A percentile compares a stretch with the other conserved stretches of the same genome.
Evolutionary conservation across 2,888 invertebrate genomes (phyloP).

Genomic region (Heteropelma amictum): DNA sequence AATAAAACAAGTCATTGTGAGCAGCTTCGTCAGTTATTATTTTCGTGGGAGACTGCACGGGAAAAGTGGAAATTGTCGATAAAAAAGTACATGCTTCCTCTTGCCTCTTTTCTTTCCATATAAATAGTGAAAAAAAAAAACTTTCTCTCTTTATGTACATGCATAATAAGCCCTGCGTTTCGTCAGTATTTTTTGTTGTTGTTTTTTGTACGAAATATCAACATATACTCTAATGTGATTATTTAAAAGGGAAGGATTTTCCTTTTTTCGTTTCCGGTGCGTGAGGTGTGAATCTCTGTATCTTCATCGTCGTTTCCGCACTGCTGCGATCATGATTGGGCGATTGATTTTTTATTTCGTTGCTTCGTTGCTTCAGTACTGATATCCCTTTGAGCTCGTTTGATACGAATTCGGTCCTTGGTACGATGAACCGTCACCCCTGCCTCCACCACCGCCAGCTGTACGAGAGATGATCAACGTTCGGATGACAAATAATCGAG

Average conservation of each 20-base stretch:
- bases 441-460: conserved; percentile 53
- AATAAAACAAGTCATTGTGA: too few species aligned
- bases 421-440: conserved; percentile 61
- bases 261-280: conserved; percentile 47
- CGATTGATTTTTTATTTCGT: conserved; percentile 19
- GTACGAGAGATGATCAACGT: too few species aligned
- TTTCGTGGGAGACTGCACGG: too few species aligned
- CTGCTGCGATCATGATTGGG: too few species aligned
- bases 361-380: conserved; percentile 57
- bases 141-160: conserved; percentile 32
- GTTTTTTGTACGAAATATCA: neutral
- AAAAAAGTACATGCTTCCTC: conserved; percentile 1
- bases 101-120: conserved; percentile 41
- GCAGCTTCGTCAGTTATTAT: too few species aligned
- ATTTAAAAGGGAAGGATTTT: conserved; percentile 39
- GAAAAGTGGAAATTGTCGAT: too few species aligned
- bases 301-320: conserved; percentile 37
- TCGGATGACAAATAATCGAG: too few species aligned
- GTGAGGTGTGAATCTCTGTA: conserved; percentile 58
- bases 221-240: too few species aligned
- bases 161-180: conserved; percentile 52
- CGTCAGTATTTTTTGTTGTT: conserved; percentile 26
- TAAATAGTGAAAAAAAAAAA: conserved; percentile 36
- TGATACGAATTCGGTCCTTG: conserved; percentile 71
- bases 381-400: conserved; percentile 65